Conservation (phyloP, 1,140 invertebrate species). For the Oedothorax gibbosus region DNA sequence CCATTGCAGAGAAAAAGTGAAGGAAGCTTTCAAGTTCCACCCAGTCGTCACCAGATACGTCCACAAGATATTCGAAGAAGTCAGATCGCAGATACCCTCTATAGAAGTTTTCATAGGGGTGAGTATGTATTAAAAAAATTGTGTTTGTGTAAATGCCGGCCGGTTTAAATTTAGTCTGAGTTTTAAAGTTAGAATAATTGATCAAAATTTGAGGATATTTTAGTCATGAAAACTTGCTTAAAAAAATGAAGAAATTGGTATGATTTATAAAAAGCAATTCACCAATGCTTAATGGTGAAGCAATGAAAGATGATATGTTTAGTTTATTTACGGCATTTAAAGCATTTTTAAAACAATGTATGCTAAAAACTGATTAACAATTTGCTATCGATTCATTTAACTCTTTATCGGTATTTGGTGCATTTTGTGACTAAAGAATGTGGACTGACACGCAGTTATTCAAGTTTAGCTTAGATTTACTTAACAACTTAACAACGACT, state of each 20-base stretch:
- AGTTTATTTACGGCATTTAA: neutral
- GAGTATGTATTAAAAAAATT: neutral
- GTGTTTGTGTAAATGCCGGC: no score
- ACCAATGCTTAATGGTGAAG: neutral
- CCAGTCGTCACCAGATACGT: no score
- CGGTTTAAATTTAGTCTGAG: neutral
- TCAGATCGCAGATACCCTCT: conserved; percentile 67
- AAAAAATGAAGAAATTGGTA: no score
- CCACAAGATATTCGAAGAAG: conserved; percentile 50
- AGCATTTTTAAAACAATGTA: neutral
- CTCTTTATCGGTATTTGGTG: neutral
- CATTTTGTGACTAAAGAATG: neutral
- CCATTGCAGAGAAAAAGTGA: neutral
- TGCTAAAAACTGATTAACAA: neutral
- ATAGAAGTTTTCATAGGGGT: conserved; percentile 44
- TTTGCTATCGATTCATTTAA: neutral
- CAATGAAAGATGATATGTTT: neutral
- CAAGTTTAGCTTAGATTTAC: no score
- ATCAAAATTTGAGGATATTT: no score
- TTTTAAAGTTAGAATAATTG: no score
- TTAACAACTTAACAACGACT: no score
- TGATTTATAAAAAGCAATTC: no score
- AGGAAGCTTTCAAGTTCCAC: no score
- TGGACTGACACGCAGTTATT: no score
- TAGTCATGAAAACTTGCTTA: no score